A percentile compares a stretch with the other conserved stretches of the same genome.
Evolutionary conservation across 2,113 vertebrate species (phyloP).

Genomic region (Apus apus): DNA sequence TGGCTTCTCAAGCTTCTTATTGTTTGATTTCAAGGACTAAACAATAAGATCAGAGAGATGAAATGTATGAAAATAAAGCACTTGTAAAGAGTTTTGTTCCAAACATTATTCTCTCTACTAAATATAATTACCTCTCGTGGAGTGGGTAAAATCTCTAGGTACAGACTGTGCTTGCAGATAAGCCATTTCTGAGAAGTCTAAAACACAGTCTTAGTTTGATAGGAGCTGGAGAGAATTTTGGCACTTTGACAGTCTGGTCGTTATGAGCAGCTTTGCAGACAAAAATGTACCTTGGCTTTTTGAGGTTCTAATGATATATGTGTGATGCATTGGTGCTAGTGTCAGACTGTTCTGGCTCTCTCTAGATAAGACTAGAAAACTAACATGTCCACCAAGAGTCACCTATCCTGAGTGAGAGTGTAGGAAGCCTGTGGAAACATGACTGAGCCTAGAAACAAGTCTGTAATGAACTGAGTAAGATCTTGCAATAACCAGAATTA

Average conservation of each 20-base stretch:
- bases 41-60: not conserved
- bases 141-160: not conserved
- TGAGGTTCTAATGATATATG: not conserved
- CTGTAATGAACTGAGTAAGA: not conserved
- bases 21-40: constrained; percentile 17
- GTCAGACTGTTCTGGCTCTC: not conserved
- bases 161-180: not conserved
- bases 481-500: not conserved
- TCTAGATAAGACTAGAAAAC: not conserved
- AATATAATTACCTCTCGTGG: not conserved
- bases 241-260: not conserved
- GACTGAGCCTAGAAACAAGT: not conserved
- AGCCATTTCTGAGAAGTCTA: not conserved
- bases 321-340: not conserved
- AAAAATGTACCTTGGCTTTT: not conserved
- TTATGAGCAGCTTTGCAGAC: not conserved
- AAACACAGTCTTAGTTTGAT: not conserved
- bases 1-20: not conserved
- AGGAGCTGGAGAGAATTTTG: not conserved
- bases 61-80: constrained; percentile 15
- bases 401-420: not conserved
- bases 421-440: not conserved
- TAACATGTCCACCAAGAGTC: not conserved
- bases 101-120: not conserved
- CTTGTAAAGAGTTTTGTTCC: not conserved